Conservation (phyloP, 1,140 invertebrate species). For the Drosophila erecta region DNA sequence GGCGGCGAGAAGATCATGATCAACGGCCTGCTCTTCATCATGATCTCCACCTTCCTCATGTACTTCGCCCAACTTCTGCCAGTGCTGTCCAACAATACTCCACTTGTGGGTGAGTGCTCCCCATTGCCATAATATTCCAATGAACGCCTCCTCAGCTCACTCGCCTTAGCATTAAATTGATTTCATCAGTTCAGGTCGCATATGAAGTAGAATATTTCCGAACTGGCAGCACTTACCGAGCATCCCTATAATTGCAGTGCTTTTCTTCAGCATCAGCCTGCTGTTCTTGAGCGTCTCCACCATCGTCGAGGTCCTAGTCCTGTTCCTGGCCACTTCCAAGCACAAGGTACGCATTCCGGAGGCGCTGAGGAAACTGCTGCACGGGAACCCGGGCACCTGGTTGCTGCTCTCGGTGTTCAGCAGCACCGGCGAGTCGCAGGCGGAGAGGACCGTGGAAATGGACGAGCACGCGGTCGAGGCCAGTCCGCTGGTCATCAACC, state of each 20-base stretch:
- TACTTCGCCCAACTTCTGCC: conserved; percentile 88
- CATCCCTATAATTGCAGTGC: conserved; percentile 57
- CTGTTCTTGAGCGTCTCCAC: conserved; percentile 87
- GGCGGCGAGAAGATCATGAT: conserved; percentile 87
- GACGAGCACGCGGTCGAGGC: conserved; percentile 80
- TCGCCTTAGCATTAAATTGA: too few relatives aligned
- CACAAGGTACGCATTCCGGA: conserved; percentile 86
- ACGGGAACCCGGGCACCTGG: conserved; percentile 85
- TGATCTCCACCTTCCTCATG: conserved; percentile 87
- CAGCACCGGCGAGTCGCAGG: conserved; percentile 40
- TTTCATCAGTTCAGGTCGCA: too few relatives aligned
- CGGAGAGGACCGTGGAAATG: conserved; percentile 52
- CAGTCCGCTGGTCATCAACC: conserved; percentile 73
- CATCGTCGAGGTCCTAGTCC: conserved; percentile 87
- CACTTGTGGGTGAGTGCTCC: conserved; percentile 87
- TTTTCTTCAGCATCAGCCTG: conserved; percentile 87
- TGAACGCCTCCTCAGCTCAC: too few relatives aligned
- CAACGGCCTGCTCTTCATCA: conserved; percentile 86
- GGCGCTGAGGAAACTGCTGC: conserved; percentile 86
- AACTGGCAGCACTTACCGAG: neutral
- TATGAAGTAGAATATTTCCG: neutral
- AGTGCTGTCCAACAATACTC: conserved; percentile 87
- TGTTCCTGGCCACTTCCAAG: conserved; percentile 86
- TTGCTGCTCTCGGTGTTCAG: conserved; percentile 85
- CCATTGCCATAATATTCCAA: neutral